These are phyloP conservation scores for Zoanthus sociatus DNA, from an alignment of 92 coral and sea anemone genomes.

Conservation along the genomic window DNA sequence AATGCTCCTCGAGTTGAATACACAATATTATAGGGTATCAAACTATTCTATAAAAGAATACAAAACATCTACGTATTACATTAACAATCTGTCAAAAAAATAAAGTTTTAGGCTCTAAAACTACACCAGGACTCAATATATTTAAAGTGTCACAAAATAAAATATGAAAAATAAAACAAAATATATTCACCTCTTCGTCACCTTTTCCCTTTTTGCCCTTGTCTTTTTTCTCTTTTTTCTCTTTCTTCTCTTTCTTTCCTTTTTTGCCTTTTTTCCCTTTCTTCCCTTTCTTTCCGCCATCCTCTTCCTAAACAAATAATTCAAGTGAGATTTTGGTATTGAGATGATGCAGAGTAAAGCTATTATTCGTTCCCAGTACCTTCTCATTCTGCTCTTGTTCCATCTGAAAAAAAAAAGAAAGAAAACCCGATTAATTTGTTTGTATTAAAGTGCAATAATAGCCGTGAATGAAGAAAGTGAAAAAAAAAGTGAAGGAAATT, in stretches of 20 bases:
- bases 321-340: background rate
- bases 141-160: background rate
- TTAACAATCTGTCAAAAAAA: too few relatives aligned
- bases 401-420: constrained; percentile 58
- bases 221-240: constrained; percentile 73
- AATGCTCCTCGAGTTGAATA: too few relatives aligned
- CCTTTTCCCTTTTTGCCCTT: constrained; percentile 81
- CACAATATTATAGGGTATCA: too few relatives aligned
- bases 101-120: too few relatives aligned
- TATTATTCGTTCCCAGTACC: constrained; percentile 40
- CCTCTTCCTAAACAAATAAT: constrained; percentile 74
- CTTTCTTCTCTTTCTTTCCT: constrained; percentile 76
- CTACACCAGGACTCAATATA: too few relatives aligned
- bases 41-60: too few relatives aligned
- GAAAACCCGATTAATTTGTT: background rate
- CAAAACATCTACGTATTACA: too few relatives aligned
- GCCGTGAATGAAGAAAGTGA: too few relatives aligned
- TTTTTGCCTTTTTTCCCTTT: constrained; percentile 88
- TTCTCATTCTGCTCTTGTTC: constrained; percentile 89
- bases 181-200: constrained; percentile 76
- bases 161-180: background rate
- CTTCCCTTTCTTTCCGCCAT: constrained; percentile 91
- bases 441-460: too few relatives aligned
- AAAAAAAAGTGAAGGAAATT: too few relatives aligned
- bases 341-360: too few relatives aligned